Percentiles rank a stretch among this genome's conserved stretches.
These are phyloP conservation scores for Magallana ariakensis DNA, from an alignment of 1,140 invertebrate species.

Conservation along the genomic window DNA sequence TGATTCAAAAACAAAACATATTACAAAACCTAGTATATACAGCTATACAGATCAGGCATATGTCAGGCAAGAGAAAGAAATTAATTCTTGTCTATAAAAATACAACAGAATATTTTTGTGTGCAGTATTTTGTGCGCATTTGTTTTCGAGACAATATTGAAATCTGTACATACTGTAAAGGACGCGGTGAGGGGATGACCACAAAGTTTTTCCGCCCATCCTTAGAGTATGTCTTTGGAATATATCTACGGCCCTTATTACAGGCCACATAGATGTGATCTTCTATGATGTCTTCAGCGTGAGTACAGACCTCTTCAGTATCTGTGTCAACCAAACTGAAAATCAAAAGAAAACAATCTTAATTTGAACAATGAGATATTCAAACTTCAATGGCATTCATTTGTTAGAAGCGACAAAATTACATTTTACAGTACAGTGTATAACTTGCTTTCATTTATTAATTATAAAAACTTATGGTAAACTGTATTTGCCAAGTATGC, in stretches of 20 bases:
- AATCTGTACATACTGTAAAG: constrained; percentile 6
- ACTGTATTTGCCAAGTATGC: too few relatives aligned
- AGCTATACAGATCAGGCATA: not conserved
- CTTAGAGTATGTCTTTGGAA: not conserved
- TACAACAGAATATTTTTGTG: constrained; percentile 18
- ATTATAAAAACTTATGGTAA: too few relatives aligned
- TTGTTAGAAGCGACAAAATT: too few relatives aligned
- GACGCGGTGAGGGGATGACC: constrained; percentile 9
- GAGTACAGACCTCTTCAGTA: not conserved
- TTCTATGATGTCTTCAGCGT: constrained; percentile 10
- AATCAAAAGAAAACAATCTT: not conserved
- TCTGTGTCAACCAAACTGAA: constrained; percentile 14
- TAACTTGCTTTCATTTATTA: too few relatives aligned
- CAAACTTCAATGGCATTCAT: too few relatives aligned
- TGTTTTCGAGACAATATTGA: not conserved
- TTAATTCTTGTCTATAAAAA: not conserved
- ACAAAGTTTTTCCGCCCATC: constrained; percentile 26
- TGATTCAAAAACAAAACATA: too few relatives aligned
- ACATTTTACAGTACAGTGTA: too few relatives aligned
- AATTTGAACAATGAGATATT: too few relatives aligned
- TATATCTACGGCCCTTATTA: not conserved
- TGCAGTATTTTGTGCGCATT: constrained; percentile 18
- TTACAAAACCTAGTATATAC: too few relatives aligned
- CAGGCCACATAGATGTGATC: constrained; percentile 21
- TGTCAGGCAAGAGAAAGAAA: constrained; percentile 19